These are phyloP conservation scores for Coelinius sp. DNA, from an alignment of 2,888 invertebrate species.

Conservation along the genomic window DNA sequence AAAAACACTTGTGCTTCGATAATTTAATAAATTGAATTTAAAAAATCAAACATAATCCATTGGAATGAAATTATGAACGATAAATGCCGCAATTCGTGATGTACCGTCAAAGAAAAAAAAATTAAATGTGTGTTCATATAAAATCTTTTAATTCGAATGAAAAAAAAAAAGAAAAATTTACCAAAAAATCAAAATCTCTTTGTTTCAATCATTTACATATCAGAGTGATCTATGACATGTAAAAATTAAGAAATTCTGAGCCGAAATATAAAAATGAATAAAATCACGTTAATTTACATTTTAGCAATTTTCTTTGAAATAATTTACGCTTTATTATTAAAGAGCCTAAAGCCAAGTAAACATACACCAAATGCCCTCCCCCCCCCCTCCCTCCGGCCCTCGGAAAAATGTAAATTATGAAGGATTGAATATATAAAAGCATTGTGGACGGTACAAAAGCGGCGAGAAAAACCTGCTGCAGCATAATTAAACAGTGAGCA, in stretches of 20 bases:
- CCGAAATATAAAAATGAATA: constrained; percentile 23
- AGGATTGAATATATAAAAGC: constrained; percentile 22
- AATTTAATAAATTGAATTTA: constrained; percentile 9
- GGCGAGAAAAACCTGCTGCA: constrained; percentile 67
- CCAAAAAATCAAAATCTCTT: constrained; percentile 19
- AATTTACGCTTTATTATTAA: background rate
- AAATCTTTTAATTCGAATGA: background rate
- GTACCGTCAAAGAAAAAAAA: background rate
- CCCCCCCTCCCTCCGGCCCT: background rate
- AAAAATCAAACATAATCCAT: background rate
- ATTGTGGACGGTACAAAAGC: constrained; percentile 59
- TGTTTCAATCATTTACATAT: constrained; percentile 59
- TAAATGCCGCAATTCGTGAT: constrained; percentile 1
- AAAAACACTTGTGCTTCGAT: background rate
- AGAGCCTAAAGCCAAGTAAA: background rate
- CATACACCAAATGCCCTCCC: background rate
- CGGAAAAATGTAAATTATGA: constrained; percentile 14
- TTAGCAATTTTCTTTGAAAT: background rate
- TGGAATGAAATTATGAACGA: background rate
- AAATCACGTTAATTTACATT: constrained; percentile 2
- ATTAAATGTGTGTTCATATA: constrained; percentile 8
- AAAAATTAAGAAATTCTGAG: constrained; percentile 46
- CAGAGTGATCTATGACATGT: constrained; percentile 62
- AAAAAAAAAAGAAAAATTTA: constrained; percentile 9
- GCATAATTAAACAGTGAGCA: constrained; percentile 71